phyloP scores from a whole-genome alignment of 2,797 vertebrate species.

The Champsocephalus gunnari region DNA sequence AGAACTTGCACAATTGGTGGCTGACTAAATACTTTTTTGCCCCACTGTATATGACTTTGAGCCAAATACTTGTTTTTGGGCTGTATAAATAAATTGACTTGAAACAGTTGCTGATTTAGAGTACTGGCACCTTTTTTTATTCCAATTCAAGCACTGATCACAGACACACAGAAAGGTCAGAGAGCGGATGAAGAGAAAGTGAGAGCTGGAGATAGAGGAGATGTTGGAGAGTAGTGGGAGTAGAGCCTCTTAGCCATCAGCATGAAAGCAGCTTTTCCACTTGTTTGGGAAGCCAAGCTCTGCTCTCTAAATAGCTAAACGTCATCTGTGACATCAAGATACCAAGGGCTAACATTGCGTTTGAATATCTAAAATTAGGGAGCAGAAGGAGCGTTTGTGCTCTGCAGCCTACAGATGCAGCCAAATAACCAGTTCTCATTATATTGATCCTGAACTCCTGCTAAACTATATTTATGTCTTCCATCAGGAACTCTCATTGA shows the following conservation, averaged over 20 bases:
- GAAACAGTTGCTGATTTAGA: too few relatives aligned
- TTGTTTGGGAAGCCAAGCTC: constrained; percentile 39
- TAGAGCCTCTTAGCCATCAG: constrained; percentile 63
- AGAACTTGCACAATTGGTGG: too few relatives aligned
- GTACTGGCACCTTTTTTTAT: too few relatives aligned
- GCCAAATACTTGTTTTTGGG: too few relatives aligned
- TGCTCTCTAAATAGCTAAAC: constrained; percentile 62
- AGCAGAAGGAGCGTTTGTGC: constrained; percentile 11
- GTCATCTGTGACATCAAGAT: constrained; percentile 60
- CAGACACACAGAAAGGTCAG: not conserved
- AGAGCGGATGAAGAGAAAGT: constrained; percentile 16
- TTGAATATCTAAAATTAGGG: constrained; percentile 54
- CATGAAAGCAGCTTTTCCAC: constrained; percentile 70
- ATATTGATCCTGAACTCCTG: constrained; percentile 10
- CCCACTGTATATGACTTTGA: too few relatives aligned
- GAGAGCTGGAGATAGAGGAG: constrained; percentile 13
- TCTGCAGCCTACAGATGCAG: constrained; percentile 24
- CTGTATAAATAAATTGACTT: too few relatives aligned
- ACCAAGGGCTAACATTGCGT: constrained; percentile 39
- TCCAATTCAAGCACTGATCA: not conserved
- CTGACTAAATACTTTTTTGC: too few relatives aligned
- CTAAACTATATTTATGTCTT: constrained; percentile 18
- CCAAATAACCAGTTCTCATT: not conserved
- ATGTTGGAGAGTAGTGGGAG: constrained; percentile 52
- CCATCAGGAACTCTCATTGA: not conserved